Base-by-base conservation (phyloP, 2,113 vertebrate genomes). In the Propithecus coquereli region DNA sequence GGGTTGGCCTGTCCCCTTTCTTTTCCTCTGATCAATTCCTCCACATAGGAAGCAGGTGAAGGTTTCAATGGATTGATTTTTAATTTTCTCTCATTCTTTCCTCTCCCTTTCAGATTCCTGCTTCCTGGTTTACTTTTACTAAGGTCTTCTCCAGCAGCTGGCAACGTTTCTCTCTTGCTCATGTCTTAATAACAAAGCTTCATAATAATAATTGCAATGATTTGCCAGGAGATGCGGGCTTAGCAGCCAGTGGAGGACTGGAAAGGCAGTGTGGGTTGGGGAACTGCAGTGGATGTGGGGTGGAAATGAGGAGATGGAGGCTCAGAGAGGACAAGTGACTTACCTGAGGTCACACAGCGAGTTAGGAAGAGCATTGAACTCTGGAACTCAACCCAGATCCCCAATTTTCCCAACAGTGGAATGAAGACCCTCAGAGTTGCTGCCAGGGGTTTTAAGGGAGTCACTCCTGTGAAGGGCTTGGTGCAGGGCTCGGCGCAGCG, bases 41-140 rank as follows among this genome's bases (percentile, higher is more conserved):
- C 73, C 63, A 43, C 63, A 79, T 18, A 22, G 4, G 4, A 86
- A 91, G 71, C 20, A 16, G 57, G 40, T 1, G 47, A 65, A 84
- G 84, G 45, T 82, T 52, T 87, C 63, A 0, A 1, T 1, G 54
- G 34, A 14, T 17, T 40, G 27, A 52, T 45, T 82, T 87, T 63
- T 57, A 45, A 6, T 84, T 59, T 91, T 30, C 74, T 74, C 32
- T 22, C 66, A 11, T 54, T 18, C 2, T 17, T 3, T 1, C 45
- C 30, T 27, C 37, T 16, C 22, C 43, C 22, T 54, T 83, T 43
- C 27, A 23, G 70, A 43, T 34, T 63, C 81, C 32, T 34, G 52
- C 79, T 86, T 93, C 65, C 74, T 70, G 54, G 74, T 93, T 96
- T 87, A 50, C 91, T 94, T 87, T 93, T 37, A 93, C 77, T 90